Evolutionary conservation across 2,888 invertebrate species (phyloP).

Genomic region (Lasioglossum villosulum): DNA sequence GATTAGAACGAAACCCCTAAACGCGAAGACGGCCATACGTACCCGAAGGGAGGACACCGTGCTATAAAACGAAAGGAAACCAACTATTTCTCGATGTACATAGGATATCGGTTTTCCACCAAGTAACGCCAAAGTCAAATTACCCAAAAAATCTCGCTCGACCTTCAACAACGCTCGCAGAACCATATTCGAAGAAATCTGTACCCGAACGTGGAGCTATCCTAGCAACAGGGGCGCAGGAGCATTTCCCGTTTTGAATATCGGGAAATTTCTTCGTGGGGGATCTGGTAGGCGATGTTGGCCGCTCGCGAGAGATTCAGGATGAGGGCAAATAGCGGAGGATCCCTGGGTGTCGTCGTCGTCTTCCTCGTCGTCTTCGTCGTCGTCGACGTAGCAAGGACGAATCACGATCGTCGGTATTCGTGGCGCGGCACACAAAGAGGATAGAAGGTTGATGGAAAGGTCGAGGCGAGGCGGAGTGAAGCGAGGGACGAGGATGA

Average conservation of each 20-base stretch:
- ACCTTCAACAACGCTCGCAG: not conserved
- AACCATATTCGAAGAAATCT: not conserved
- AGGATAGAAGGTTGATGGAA: slow-evolving; percentile 71
- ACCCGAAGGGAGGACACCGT: too few species aligned
- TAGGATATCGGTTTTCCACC: too few species aligned
- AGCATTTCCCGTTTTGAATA: slow-evolving; percentile 3
- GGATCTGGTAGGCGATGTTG: slow-evolving; percentile 34
- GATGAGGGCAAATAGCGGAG: slow-evolving; percentile 8
- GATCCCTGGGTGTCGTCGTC: slow-evolving; percentile 14
- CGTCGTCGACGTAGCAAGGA: slow-evolving; percentile 60
- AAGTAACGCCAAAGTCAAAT: too few species aligned
- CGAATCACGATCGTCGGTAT: slow-evolving; percentile 72
- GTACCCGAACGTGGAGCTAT: not conserved
- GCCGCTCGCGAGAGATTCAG: slow-evolving; percentile 14
- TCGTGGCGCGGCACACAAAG: slow-evolving; percentile 71
- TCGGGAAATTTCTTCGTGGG: slow-evolving; percentile 14
- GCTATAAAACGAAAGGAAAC: too few species aligned
- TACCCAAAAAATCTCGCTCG: not conserved
- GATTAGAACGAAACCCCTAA: too few species aligned
- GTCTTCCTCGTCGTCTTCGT: slow-evolving; percentile 33
- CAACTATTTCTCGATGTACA: too few species aligned
- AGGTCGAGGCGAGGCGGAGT: slow-evolving; percentile 66
- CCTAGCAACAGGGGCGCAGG: not conserved
- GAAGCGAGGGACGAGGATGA: slow-evolving; percentile 30
- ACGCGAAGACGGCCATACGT: too few species aligned